Evolutionary conservation across 2,888 invertebrate species (phyloP).

Genomic region (Chloroclysta siterata): DNA sequence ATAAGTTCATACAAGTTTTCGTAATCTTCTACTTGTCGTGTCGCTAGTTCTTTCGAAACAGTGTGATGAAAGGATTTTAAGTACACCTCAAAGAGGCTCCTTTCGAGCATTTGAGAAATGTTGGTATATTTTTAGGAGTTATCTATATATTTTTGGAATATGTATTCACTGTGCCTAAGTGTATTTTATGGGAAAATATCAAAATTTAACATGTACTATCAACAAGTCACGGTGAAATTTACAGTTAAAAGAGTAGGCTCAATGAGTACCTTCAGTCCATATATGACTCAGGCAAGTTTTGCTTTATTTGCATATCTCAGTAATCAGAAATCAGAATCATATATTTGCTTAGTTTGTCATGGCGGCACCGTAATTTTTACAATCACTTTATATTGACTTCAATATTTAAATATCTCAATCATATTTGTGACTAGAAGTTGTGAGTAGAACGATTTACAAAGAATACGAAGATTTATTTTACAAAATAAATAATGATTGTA

Average conservation of each 20-base stretch:
- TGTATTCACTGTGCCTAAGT: too few relatives aligned
- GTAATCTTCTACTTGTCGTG: neutral
- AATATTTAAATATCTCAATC: neutral
- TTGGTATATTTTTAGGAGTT: too few relatives aligned
- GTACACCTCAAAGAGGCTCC: too few relatives aligned
- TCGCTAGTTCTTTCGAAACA: neutral
- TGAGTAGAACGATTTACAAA: too few relatives aligned
- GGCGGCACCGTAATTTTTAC: neutral
- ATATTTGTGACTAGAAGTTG: too few relatives aligned
- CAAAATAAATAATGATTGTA: too few relatives aligned
- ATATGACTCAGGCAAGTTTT: constrained; percentile 14
- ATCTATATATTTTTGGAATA: too few relatives aligned
- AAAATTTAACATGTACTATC: neutral
- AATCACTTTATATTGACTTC: neutral
- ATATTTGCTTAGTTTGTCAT: constrained; percentile 16
- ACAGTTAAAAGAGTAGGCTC: neutral
- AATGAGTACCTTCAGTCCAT: neutral
- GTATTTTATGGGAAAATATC: too few relatives aligned
- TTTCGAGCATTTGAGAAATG: too few relatives aligned
- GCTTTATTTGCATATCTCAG: constrained; percentile 18
- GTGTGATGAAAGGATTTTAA: too few relatives aligned
- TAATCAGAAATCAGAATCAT: too few relatives aligned
- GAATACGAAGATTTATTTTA: too few relatives aligned
- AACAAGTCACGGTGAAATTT: neutral
- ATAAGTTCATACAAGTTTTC: neutral